Base-by-base conservation (phyloP, 1,140 invertebrate species). In the Danaus melanippus region DNA sequence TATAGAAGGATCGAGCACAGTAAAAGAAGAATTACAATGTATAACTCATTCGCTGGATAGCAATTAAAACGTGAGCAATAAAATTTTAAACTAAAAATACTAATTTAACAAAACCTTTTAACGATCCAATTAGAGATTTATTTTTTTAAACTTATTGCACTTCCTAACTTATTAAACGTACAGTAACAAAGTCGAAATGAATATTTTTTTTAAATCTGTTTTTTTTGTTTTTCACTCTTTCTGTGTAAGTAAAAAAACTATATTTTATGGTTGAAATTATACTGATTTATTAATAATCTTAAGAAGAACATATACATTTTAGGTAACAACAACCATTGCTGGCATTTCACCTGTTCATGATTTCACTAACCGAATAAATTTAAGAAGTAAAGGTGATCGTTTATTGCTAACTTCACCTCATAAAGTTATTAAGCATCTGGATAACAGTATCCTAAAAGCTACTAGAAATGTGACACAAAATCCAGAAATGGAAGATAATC, bases 391-490 rank as follows among this genome's bases (percentile, higher is more conserved):
- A 9, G 71, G 59, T 7, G 76, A 84, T 46, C 62, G 58, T 50
- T 70, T 71, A 49, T 40, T 76, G 43, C 15, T 74, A 10, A 74
- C 69, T 45, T 73, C 77, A n/a, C 78, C 79, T 2, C 70, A 81
- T 50, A 84, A 74, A 60, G 74, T 66, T 40, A 39, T 84, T 4
- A 71, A 81, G 46, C 76, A 83, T 53, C 71, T 86, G 43, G 79
- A 84, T 58, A 74, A 75, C 52, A 66, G 72, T 7, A 74, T 86
- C 41, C 49, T 70, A 6, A 83, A 74, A 68, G 67, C 69, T 3
- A 84, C 79, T 42, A 75, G 76, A 71, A 86, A 86, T 74, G 70
- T 86, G 5, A 84, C 80, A 7, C 69, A 83, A 61, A 86, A 80
- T 69, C 69, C 72, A 8, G 64, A 77, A 65, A 86, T 84, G 77